These are phyloP conservation scores for Metopia argyrocephala DNA, from an alignment of 2,888 invertebrate species.

Conservation along the genomic window DNA sequence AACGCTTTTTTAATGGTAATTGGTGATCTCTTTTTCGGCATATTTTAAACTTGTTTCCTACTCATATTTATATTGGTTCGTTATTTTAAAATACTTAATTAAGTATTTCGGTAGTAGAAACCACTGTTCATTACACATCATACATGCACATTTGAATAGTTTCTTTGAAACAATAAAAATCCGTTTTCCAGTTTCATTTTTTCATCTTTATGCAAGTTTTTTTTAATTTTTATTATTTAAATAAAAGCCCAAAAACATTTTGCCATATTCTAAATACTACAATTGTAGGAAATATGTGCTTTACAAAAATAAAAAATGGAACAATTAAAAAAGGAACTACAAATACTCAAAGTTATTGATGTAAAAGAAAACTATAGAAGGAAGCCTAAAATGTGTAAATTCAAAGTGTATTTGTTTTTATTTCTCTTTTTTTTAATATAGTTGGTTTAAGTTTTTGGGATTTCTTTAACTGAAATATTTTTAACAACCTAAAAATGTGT, in stretches of 20 bases:
- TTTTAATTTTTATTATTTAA: not conserved
- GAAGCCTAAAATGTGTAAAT: not conserved
- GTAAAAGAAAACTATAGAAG: not conserved
- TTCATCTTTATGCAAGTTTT: not conserved
- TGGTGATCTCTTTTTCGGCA: no score
- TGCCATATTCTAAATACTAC: not conserved
- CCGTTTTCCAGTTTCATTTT: not conserved
- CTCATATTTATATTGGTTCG: no score
- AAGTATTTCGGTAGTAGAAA: no score
- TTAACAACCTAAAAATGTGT: not conserved
- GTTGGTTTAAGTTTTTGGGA: no score
- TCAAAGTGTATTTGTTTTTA: not conserved
- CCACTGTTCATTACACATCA: no score
- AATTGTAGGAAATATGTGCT: slow-evolving; percentile 6
- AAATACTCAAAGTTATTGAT: slow-evolving; percentile 14
- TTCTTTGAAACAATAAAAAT: not conserved
- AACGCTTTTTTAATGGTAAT: no score
- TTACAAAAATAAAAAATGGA: not conserved
- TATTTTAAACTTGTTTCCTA: no score
- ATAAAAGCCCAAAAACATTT: slow-evolving; percentile 1
- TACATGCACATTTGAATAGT: not conserved
- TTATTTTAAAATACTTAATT: no score
- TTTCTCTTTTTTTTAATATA: no score
- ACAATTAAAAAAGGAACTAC: slow-evolving; percentile 6
- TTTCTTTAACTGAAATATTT: not conserved